Evolutionary conservation across 2,888 invertebrate genomes (phyloP).

Genomic region (Timandra comae): DNA sequence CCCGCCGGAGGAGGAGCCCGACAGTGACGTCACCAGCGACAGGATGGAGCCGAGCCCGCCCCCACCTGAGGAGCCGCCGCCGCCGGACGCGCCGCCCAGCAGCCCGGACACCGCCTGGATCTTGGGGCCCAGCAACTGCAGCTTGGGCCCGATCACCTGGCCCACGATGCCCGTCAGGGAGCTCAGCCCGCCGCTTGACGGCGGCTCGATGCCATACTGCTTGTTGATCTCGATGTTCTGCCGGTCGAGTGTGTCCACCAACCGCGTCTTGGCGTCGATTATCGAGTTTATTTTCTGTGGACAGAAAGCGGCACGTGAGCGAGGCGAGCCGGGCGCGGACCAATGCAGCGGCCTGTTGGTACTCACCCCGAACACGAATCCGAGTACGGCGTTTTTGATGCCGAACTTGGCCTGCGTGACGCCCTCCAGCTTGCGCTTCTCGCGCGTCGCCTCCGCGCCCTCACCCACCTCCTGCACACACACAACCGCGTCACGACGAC

Average conservation of each 20-base stretch:
- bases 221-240: constrained; percentile 86
- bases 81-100: constrained; percentile 75
- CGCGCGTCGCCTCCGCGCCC: constrained; percentile 71
- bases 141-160: constrained; percentile 82
- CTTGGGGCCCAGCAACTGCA: constrained; percentile 82
- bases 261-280: constrained; percentile 86
- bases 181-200: constrained; percentile 77
- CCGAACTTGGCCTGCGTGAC: constrained; percentile 80
- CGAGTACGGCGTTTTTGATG: constrained; percentile 86
- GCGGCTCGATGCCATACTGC: constrained; percentile 83
- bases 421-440: constrained; percentile 86
- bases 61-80: constrained; percentile 57
- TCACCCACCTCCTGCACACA: constrained; percentile 49
- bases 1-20: constrained; percentile 66
- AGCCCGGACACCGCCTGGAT: constrained; percentile 75
- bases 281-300: constrained; percentile 89
- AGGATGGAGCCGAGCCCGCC: constrained; percentile 68
- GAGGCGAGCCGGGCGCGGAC: constrained; percentile 1
- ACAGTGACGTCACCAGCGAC: constrained; percentile 65
- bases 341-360: background rate
- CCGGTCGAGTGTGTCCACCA: constrained; percentile 81
- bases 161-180: constrained; percentile 80
- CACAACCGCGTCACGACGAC: constrained; percentile 20
- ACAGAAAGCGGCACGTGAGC: constrained; percentile 21
- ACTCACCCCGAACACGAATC: constrained; percentile 90